Percentiles rank a stretch among this genome's conserved stretches.
Conservation (phyloP, 1,140 invertebrate species). For the Drosophila arizonae region DNA sequence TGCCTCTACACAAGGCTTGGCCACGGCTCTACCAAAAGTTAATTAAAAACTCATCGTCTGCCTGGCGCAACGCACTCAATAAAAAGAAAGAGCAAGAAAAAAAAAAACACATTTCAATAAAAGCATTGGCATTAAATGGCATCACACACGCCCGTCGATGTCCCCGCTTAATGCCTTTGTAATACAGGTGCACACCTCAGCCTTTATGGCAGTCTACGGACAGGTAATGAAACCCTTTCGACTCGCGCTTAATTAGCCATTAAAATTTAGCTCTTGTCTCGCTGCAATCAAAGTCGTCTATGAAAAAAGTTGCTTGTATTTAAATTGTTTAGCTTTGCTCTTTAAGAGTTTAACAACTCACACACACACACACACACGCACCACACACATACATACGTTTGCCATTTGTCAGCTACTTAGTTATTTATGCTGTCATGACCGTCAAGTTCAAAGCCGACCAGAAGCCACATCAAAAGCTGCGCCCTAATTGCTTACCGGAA, state of each 20-base stretch:
- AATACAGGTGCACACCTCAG: constrained; percentile 22
- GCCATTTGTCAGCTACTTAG: constrained; percentile 43
- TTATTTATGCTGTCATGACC: constrained; percentile 37
- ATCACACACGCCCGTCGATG: constrained; percentile 17
- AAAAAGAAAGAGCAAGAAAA: constrained; percentile 3
- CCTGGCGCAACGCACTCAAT: constrained; percentile 41
- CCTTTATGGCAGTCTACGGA: background rate
- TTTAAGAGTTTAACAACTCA: constrained; percentile 36
- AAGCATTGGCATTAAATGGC: constrained; percentile 3
- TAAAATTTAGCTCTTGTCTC: constrained; percentile 12
- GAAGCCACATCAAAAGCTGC: constrained; percentile 69
- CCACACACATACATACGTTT: constrained; percentile 30
- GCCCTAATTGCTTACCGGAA: constrained; percentile 62
- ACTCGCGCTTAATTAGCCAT: constrained; percentile 28
- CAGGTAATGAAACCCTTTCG: constrained; percentile 2
- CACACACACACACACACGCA: background rate
- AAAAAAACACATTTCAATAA: constrained; percentile 40
- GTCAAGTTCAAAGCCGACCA: constrained; percentile 56
- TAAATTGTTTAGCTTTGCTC: background rate
- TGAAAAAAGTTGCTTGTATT: background rate
- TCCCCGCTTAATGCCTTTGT: constrained; percentile 6
- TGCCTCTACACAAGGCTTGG: constrained; percentile 44
- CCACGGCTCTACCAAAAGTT: constrained; percentile 55
- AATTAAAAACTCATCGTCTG: constrained; percentile 61
- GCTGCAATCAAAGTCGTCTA: background rate